Conservation (phyloP, 2,113 vertebrate genomes). For the Silurus meridionalis region DNA sequence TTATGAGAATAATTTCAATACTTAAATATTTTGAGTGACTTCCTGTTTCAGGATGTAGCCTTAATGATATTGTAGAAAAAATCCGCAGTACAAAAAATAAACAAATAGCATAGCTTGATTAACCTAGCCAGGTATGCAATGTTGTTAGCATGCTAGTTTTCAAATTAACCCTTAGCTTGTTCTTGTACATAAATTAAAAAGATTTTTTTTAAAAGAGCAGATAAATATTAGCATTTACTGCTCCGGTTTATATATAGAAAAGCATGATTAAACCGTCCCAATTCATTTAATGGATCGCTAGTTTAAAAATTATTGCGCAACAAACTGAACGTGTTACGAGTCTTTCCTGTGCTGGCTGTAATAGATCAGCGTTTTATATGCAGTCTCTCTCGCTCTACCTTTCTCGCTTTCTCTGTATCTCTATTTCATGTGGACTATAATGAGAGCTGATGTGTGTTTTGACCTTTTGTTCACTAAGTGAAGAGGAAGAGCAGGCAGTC, state of each 20-base stretch:
- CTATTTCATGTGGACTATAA: not conserved
- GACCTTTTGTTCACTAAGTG: slow-evolving; percentile 4
- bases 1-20: not conserved
- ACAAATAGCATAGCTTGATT: too few relatives aligned
- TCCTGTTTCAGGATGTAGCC: not conserved
- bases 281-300: not conserved
- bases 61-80: not conserved
- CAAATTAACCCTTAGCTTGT: too few relatives aligned
- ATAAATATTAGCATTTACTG: not conserved
- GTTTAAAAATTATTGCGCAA: not conserved
- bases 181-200: too few relatives aligned
- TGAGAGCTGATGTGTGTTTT: slow-evolving; percentile 27
- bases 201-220: not conserved
- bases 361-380: not conserved
- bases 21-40: not conserved
- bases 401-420: not conserved
- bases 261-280: not conserved
- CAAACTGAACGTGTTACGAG: slow-evolving; percentile 18
- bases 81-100: not conserved
- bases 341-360: not conserved
- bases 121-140: too few relatives aligned
- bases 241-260: not conserved
- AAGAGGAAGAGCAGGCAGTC: slow-evolving; percentile 7
- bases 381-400: too few relatives aligned
- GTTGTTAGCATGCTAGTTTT: too few relatives aligned